phyloP scores from a whole-genome alignment of 2,888 invertebrate species.

The Anaspis maculata region DNA sequence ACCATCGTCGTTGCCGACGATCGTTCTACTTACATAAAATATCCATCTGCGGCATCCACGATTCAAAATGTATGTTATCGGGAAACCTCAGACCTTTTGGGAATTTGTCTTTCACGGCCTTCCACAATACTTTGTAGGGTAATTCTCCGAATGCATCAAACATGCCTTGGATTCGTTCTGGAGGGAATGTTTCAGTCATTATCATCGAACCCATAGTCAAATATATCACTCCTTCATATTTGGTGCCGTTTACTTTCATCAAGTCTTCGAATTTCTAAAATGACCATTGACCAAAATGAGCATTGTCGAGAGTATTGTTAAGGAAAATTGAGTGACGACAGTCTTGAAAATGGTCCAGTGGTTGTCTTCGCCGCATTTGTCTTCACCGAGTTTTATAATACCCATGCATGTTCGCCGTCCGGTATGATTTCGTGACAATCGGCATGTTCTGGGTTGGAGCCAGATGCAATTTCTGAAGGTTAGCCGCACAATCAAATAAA shows the following conservation, averaged over 20 bases:
- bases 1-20: background rate
- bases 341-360: no score
- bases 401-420: no score
- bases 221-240: conserved; percentile 47
- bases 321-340: no score
- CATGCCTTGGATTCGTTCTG: conserved; percentile 42
- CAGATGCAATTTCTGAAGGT: no score
- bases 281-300: background rate
- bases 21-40: conserved; percentile 41
- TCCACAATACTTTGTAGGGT: conserved; percentile 49
- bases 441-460: no score
- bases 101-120: conserved; percentile 45
- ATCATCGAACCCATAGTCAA: conserved; percentile 55
- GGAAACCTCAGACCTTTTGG: conserved; percentile 40
- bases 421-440: no score
- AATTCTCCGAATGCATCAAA: conserved; percentile 46
- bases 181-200: conserved; percentile 47
- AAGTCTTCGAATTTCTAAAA: conserved; percentile 9
- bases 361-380: no score
- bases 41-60: conserved; percentile 50
- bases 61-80: conserved; percentile 46
- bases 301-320: background rate
- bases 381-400: no score
- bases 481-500: no score
- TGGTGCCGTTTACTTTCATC: conserved; percentile 4